Percentiles rank a stretch among this genome's conserved stretches.
These are phyloP conservation scores for Chloroceryle aenea DNA, from an alignment of 2,113 vertebrate genomes.

Conservation along the genomic window DNA sequence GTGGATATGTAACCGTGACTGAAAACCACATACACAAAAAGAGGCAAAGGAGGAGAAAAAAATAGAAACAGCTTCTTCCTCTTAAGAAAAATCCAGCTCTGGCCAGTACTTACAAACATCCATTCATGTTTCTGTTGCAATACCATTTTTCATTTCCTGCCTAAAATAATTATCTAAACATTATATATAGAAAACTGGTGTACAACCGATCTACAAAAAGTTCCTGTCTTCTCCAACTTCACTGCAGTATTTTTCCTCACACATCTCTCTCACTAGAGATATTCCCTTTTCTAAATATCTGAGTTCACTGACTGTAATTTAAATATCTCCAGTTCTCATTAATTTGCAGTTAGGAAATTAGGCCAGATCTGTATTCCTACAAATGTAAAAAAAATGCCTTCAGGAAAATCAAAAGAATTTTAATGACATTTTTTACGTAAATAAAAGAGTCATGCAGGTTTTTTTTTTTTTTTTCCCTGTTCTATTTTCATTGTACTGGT, in stretches of 20 bases:
- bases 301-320: slow-evolving; percentile 57
- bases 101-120: not conserved
- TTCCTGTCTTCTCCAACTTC: slow-evolving; percentile 13
- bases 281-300: slow-evolving; percentile 36
- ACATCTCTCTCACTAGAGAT: not conserved
- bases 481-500: slow-evolving; percentile 66
- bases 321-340: slow-evolving; percentile 66
- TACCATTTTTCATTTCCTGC: not conserved
- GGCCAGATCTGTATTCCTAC: slow-evolving; percentile 62
- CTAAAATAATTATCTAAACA: not conserved
- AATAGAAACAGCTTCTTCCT: not conserved
- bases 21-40: not conserved
- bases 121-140: not conserved
- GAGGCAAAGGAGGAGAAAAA: not conserved
- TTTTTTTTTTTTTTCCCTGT: slow-evolving; percentile 60
- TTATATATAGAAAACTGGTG: not conserved
- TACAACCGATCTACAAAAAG: not conserved
- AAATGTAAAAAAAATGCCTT: slow-evolving; percentile 56
- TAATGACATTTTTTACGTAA: slow-evolving; percentile 71
- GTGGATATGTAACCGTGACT: not conserved
- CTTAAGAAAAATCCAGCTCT: not conserved
- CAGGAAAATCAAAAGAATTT: slow-evolving; percentile 72
- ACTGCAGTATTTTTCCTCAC: slow-evolving; percentile 42
- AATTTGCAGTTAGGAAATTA: slow-evolving; percentile 69
- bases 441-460: slow-evolving; percentile 60